These are phyloP conservation scores for Sepioteuthis lessoniana DNA, from an alignment of 2,888 invertebrate species.

Conservation along the genomic window DNA sequence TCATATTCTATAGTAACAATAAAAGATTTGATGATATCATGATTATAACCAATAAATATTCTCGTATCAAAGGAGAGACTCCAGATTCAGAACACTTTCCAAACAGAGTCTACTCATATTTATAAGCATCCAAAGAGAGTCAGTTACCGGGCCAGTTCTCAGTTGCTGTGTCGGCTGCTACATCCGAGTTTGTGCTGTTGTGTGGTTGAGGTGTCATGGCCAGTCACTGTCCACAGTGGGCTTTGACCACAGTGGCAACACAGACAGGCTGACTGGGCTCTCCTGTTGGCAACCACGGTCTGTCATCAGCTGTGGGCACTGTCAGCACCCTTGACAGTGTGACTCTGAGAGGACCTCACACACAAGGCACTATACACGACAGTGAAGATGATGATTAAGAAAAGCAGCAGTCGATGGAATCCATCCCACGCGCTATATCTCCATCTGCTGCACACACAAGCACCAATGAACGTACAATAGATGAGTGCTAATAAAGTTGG, in stretches of 20 bases:
- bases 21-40: not conserved
- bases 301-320: conserved; percentile 8
- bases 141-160: conserved; percentile 33
- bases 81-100: not conserved
- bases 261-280: not conserved
- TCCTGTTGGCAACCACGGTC: conserved; percentile 33
- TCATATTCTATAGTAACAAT: not conserved
- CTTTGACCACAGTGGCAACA: conserved; percentile 18
- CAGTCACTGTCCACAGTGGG: conserved; percentile 13
- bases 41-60: not conserved
- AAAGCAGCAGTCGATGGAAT: conserved; percentile 16
- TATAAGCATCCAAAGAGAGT: conserved; percentile 16
- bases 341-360: not conserved
- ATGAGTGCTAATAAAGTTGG: conserved; percentile 33
- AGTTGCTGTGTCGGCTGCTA: conserved; percentile 33
- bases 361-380: not conserved
- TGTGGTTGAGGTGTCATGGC: not conserved
- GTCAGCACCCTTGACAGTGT: not conserved
- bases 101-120: not conserved
- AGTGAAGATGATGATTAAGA: conserved; percentile 20
- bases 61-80: not conserved
- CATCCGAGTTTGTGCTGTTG: conserved; percentile 33
- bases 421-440: not conserved
- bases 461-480: not conserved
- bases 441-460: conserved; percentile 33